These are phyloP conservation scores for Leptodirus hochenwartii DNA, from an alignment of 2,888 invertebrate genomes.

Conservation along the genomic window DNA sequence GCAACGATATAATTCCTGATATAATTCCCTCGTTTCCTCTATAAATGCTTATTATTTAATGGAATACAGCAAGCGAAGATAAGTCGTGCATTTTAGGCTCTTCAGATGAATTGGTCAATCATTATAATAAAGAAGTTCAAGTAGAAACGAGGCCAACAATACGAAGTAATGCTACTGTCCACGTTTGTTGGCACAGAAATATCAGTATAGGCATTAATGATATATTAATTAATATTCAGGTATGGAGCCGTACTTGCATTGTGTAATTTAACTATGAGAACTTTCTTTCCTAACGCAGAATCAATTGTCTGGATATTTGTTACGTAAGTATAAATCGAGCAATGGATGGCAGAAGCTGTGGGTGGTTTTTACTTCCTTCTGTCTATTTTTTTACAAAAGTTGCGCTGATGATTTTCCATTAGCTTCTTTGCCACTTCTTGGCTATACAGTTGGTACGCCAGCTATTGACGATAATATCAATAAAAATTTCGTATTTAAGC, in stretches of 20 bases:
- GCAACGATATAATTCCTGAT: no score
- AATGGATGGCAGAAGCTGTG: slow-evolving; percentile 98
- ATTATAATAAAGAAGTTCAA: slow-evolving; percentile 34
- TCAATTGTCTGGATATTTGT: slow-evolving; percentile 82
- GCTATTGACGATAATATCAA: slow-evolving; percentile 67
- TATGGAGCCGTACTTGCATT: slow-evolving; percentile 17
- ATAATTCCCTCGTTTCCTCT: no score
- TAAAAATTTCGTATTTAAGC: slow-evolving; percentile 92
- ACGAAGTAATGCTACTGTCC: slow-evolving; percentile 67
- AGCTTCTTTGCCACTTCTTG: slow-evolving; percentile 81
- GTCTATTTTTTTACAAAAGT: slow-evolving; percentile 94
- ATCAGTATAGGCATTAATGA: slow-evolving; percentile 66
- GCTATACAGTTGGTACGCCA: slow-evolving; percentile 80
- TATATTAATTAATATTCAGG: slow-evolving; percentile 52
- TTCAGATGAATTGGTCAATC: slow-evolving; percentile 52
- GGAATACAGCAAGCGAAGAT: no score
- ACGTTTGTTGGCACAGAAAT: slow-evolving; percentile 96
- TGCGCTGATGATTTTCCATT: slow-evolving; percentile 88
- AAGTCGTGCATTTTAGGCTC: no score
- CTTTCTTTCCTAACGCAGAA: slow-evolving; percentile 36
- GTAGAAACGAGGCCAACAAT: slow-evolving; percentile 31
- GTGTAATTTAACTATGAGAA: slow-evolving; percentile 1
- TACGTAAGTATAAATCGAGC: slow-evolving; percentile 95
- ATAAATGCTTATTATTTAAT: no score
- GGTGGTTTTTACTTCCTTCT: slow-evolving; percentile 95